phyloP scores from a whole-genome alignment of 2,888 invertebrate species.

The Chrysomela aeneicollis region DNA sequence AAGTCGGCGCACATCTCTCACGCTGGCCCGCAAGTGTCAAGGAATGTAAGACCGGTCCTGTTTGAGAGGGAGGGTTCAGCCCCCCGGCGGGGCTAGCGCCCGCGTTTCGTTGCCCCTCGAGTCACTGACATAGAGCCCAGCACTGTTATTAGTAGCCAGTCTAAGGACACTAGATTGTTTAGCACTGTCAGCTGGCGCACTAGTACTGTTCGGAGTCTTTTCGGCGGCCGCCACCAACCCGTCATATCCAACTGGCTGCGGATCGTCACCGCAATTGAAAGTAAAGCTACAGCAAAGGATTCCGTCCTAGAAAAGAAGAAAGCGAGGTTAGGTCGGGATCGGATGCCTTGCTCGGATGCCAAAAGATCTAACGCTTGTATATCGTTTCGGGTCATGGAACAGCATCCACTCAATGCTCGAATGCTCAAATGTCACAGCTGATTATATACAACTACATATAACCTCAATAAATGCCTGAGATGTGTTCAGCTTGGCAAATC shows the following conservation, averaged over 20 bases:
- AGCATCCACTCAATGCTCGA: too few species aligned
- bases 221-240: constrained; percentile 54
- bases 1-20: constrained; percentile 46
- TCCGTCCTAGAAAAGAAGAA: constrained; percentile 60
- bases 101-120: constrained; percentile 33
- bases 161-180: constrained; percentile 56
- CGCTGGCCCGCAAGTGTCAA: constrained; percentile 54
- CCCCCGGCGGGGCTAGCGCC: constrained; percentile 46
- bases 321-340: background rate
- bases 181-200: constrained; percentile 51
- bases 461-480: too few species aligned
- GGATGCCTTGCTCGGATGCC: background rate
- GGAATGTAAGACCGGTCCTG: constrained; percentile 56
- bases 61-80: constrained; percentile 46
- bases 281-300: constrained; percentile 63
- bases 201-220: constrained; percentile 37
- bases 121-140: constrained; percentile 49
- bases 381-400: background rate
- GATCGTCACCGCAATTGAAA: constrained; percentile 60
- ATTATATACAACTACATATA: too few species aligned
- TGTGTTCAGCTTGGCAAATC: too few species aligned
- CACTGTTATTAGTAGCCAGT: constrained; percentile 56
- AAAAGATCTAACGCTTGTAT: background rate
- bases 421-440: too few species aligned
- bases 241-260: constrained; percentile 59